A percentile compares a stretch with the other conserved stretches of the same genome.
Evolutionary conservation across 2,797 vertebrate genomes (phyloP).

Genomic region (Tapera naevia): DNA sequence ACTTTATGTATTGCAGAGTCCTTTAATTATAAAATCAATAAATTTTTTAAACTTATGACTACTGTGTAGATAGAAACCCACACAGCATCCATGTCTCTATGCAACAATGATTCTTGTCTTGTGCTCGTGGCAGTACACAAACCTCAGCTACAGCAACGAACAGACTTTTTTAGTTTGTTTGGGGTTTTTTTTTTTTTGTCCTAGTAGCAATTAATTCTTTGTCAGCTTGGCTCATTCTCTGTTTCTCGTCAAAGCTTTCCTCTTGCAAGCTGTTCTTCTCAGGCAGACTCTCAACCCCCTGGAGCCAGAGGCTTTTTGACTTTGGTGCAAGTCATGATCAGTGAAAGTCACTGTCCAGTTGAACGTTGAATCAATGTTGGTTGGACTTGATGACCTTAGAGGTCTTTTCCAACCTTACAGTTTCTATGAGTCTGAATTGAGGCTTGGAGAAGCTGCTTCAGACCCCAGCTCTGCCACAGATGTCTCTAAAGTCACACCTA

Average conservation of each 20-base stretch:
- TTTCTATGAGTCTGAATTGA: too few species aligned
- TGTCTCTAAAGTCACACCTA: neutral
- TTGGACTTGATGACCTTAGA: too few species aligned
- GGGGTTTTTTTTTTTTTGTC: neutral
- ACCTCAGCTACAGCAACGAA: neutral
- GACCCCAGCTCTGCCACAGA: fast-evolving
- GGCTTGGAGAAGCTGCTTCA: neutral
- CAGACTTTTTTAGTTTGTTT: neutral
- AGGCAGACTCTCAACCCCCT: neutral
- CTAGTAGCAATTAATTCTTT: neutral
- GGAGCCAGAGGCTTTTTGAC: neutral
- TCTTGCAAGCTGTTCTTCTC: neutral
- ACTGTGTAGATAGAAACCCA: neutral
- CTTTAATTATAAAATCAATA: constrained; percentile 63
- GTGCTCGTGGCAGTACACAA: neutral
- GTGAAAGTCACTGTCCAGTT: neutral
- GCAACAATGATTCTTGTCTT: neutral
- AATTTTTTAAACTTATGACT: constrained; percentile 17
- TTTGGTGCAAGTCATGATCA: neutral
- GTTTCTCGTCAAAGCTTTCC: neutral
- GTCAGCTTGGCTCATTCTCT: neutral
- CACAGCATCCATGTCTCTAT: neutral
- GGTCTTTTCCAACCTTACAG: too few species aligned
- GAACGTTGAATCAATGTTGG: neutral
- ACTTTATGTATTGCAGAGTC: constrained; percentile 36